These are phyloP conservation scores for Pachyramphus minor DNA, from an alignment of 2,113 vertebrate species.

Conservation along the genomic window DNA sequence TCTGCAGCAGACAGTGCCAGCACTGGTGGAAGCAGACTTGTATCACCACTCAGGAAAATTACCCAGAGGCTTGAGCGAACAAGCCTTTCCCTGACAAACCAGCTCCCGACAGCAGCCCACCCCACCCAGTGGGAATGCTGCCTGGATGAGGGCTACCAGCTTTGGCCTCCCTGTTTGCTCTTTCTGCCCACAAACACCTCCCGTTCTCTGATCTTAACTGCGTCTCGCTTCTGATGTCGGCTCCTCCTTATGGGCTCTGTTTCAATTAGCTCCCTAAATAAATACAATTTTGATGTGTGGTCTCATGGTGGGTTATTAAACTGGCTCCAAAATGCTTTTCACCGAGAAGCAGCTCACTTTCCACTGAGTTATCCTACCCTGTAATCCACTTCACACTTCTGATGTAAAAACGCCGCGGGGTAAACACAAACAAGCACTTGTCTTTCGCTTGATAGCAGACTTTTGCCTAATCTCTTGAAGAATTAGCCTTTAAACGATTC, in stretches of 20 bases:
- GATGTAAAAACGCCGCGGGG: constrained; percentile 13
- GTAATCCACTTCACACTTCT: constrained; percentile 24
- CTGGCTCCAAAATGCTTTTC: constrained; percentile 36
- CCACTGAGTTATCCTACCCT: background rate
- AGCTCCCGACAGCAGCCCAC: background rate
- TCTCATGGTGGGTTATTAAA: constrained; percentile 22
- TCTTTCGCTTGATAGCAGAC: background rate
- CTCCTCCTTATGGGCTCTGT: constrained; percentile 7
- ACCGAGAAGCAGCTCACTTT: constrained; percentile 3
- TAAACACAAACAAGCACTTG: background rate
- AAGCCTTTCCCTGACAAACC: background rate
- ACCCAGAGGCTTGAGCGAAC: background rate
- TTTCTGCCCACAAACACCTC: background rate
- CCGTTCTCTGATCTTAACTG: background rate
- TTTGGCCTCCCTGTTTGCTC: rapidly evolving
- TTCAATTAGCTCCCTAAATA: constrained; percentile 47
- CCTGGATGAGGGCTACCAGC: background rate
- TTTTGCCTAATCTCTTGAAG: constrained; percentile 3
- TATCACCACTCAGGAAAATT: rapidly evolving
- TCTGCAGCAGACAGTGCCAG: background rate
- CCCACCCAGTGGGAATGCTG: background rate
- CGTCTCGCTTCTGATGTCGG: background rate
- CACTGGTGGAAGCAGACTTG: background rate
- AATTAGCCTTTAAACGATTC: background rate
- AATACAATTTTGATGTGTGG: constrained; percentile 41